Percentiles rank a stretch among this genome's conserved stretches.
These are phyloP conservation scores for Deroplatys truncata DNA, from an alignment of 2,888 invertebrate species.

Conservation along the genomic window DNA sequence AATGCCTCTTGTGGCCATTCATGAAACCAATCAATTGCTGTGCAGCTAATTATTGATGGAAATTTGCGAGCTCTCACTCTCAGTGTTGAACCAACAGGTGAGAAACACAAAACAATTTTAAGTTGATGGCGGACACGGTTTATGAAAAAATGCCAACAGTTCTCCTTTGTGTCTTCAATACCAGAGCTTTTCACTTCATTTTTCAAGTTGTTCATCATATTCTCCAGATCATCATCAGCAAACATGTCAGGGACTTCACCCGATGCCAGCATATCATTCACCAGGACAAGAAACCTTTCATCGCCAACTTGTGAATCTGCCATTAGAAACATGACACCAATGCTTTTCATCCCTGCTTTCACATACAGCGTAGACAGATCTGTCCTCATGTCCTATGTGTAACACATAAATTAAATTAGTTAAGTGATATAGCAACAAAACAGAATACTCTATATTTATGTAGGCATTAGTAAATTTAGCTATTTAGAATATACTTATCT, in stretches of 20 bases:
- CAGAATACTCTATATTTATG: no score
- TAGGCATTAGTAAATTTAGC: no score
- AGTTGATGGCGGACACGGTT: conserved; percentile 69
- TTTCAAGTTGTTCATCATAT: conserved; percentile 70
- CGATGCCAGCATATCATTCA: conserved; percentile 90
- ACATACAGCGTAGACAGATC: conserved; percentile 69
- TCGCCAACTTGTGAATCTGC: conserved; percentile 91
- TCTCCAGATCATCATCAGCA: conserved; percentile 86
- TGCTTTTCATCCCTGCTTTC: conserved; percentile 81
- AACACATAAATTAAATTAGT: not conserved
- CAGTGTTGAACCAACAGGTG: conserved; percentile 87
- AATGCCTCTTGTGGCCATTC: conserved; percentile 93
- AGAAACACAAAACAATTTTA: conserved; percentile 82
- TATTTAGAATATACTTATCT: no score
- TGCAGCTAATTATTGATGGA: conserved; percentile 91
- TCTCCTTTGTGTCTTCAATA: conserved; percentile 79
- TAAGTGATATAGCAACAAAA: not conserved
- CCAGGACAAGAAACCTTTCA: conserved; percentile 84
- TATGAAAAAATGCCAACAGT: conserved; percentile 93
- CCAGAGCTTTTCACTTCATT: conserved; percentile 80
- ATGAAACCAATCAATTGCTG: conserved; percentile 94
- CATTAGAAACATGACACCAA: conserved; percentile 86
- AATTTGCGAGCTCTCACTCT: conserved; percentile 88
- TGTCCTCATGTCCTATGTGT: conserved; percentile 39
- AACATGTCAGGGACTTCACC: conserved; percentile 91